Evolutionary conservation across 1,140 invertebrate genomes (phyloP).

Genomic region (Drosophila carrolli): DNA sequence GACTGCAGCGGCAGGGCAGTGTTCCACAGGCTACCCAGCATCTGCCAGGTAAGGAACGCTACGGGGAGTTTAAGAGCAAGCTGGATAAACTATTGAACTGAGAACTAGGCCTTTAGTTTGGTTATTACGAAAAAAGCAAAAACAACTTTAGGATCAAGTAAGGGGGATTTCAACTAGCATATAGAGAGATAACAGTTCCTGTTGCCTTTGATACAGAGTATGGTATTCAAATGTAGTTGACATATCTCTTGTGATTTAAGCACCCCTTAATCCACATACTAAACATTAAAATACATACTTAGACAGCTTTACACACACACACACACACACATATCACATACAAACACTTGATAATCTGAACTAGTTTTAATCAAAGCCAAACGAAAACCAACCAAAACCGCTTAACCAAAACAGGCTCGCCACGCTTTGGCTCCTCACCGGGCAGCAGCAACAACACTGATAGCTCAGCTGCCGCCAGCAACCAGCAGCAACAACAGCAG

Average conservation of each 20-base stretch:
- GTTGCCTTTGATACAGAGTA: too few relatives aligned
- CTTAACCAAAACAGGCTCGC: conserved; percentile 84
- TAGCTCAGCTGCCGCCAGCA: conserved; percentile 47
- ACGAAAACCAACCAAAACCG: conserved; percentile 59
- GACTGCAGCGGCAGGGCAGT: conserved; percentile 88
- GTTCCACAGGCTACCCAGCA: conserved; percentile 88
- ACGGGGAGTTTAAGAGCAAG: neutral
- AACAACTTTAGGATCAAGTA: neutral
- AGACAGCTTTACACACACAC: conserved; percentile 55
- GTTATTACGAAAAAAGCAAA: neutral
- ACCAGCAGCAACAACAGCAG: conserved; percentile 59
- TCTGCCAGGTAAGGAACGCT: conserved; percentile 87
- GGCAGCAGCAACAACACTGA: conserved; percentile 54
- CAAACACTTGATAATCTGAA: conserved; percentile 46
- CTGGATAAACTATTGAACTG: neutral
- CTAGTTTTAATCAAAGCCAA: conserved; percentile 72
- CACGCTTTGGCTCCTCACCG: conserved; percentile 76
- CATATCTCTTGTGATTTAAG: conserved; percentile 11
- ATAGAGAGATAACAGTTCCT: neutral
- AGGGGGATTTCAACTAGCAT: neutral
- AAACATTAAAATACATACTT: conserved; percentile 53
- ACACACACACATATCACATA: conserved; percentile 31
- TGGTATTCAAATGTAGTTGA: neutral
- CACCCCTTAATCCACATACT: conserved; percentile 45
- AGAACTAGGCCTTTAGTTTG: conserved; percentile 5